Base-by-base conservation (phyloP, 2,888 invertebrate species). In the Pachliopta kotzebuea region DNA sequence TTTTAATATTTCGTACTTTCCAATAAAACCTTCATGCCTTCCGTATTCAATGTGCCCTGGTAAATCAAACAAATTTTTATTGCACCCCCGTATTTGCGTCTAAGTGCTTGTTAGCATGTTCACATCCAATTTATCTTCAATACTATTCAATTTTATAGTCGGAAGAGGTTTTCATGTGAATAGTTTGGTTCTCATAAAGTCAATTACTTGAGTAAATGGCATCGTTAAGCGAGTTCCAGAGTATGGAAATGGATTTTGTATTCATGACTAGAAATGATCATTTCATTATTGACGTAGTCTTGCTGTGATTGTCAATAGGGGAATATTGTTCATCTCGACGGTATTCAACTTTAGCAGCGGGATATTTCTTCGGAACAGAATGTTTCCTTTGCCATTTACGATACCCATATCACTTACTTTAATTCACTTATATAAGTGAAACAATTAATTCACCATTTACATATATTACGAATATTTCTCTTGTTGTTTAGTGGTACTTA, bases 41-140 rank as follows among this genome's bases (percentile, higher is more conserved):
- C n/a, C 20, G 21, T 52, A 52, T 23, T 52, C 21, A 21, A 52
- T 23, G 50, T 9, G 50, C 7, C 50, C 50, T 9, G 50, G 9
- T 52, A 52, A 52, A 52, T 52, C 23, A 52, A 20, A 52, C 50
- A 52, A 52, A 52, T 52, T 52, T 45, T 49, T 49, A 49, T 52
- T 21, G 9, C 21, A 21, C 21, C 11, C 7, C 11, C 21, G 20
- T 52, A 52, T 23, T 14, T 52, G n/a, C 21, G 21, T 9, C 21
- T 52, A 52, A 52, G 50, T 52, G 50, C 50, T 52, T 52, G 50
- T 52, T 52, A 52, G 50, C 50, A 52, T 52, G 50, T 52, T 52
- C 50, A 52, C 50, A 52, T 52, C 50, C 50, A 52, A 52, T 52
- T 52, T 52, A 52, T 52, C 20, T 52, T 52, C 50, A 21, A 21